Conservation (phyloP, 2,113 vertebrate genomes). For the Neodontobutis hainanensis region DNA sequence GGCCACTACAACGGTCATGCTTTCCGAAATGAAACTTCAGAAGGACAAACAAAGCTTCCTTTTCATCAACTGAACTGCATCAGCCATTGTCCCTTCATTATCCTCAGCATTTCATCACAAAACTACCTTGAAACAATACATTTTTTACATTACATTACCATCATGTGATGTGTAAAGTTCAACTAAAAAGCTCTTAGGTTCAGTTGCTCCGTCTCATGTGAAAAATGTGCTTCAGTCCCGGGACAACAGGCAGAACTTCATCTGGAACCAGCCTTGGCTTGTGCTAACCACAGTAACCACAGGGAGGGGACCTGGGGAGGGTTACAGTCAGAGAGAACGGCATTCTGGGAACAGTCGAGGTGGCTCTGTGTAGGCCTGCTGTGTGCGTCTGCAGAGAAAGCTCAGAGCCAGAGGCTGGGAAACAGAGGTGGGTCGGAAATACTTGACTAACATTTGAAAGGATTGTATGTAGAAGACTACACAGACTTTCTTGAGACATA, state of each 20-base stretch:
- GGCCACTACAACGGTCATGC: background rate
- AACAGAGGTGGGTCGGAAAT: constrained; percentile 1
- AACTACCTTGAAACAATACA: background rate
- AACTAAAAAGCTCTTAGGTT: background rate
- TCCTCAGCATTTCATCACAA: background rate
- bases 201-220: background rate
- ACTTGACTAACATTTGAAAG: background rate
- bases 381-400: constrained; percentile 1
- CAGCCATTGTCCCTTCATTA: background rate
- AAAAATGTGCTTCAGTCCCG: constrained; percentile 10
- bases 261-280: constrained; percentile 43
- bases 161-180: background rate
- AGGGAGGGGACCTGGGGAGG: constrained; percentile 47
- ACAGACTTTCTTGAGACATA: background rate
- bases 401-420: constrained; percentile 14
- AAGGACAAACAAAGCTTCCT: constrained; percentile 3
- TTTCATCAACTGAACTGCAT: background rate
- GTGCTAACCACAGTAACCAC: constrained; percentile 51
- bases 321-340: constrained; percentile 54
- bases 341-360: constrained; percentile 44
- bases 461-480: background rate
- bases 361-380: constrained; percentile 31
- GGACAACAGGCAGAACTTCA: constrained; percentile 17
- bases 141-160: background rate
- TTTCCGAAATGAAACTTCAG: constrained; percentile 3